A percentile compares a stretch with the other conserved stretches of the same genome.
These are phyloP conservation scores for Napeogenes inachia DNA, from an alignment of 2,888 invertebrate species.

Conservation along the genomic window DNA sequence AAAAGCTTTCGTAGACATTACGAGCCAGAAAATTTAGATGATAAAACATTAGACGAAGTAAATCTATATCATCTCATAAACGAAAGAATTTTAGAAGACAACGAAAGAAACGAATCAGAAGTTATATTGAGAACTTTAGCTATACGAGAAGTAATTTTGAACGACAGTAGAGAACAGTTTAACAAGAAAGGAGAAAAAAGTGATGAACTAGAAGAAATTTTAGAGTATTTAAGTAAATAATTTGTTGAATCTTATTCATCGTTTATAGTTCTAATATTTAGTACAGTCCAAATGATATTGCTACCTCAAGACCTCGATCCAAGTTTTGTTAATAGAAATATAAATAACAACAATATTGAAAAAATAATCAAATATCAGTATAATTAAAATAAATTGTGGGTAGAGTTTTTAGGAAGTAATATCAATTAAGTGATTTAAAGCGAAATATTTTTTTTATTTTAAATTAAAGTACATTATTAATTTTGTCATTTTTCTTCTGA, in stretches of 20 bases:
- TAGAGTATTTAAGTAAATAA: conserved; percentile 30
- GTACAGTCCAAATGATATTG: no score
- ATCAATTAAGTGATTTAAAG: no score
- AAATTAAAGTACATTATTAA: no score
- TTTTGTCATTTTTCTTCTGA: no score
- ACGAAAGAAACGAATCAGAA: conserved; percentile 51
- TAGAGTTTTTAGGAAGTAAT: no score
- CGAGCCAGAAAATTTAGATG: conserved; percentile 44
- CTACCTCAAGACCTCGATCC: no score
- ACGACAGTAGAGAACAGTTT: conserved; percentile 17
- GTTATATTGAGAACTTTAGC: conserved; percentile 54
- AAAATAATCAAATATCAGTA: no score
- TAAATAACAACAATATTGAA: no score
- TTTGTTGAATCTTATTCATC: not conserved
- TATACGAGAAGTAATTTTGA: conserved; percentile 52
- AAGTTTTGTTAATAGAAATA: no score
- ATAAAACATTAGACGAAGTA: conserved; percentile 56
- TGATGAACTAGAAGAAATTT: conserved; percentile 37
- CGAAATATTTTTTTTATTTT: no score
- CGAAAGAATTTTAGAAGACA: conserved; percentile 57
- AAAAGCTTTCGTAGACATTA: conserved; percentile 33
- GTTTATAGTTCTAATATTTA: not conserved
- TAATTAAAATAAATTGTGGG: no score
- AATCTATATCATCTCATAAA: conserved; percentile 61
- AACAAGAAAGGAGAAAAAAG: conserved; percentile 7